Evolutionary conservation across 2,888 invertebrate species (phyloP), one percentile per base, ranked within the genome.

Genomic region (Barypeithes pellucidus): DNA sequence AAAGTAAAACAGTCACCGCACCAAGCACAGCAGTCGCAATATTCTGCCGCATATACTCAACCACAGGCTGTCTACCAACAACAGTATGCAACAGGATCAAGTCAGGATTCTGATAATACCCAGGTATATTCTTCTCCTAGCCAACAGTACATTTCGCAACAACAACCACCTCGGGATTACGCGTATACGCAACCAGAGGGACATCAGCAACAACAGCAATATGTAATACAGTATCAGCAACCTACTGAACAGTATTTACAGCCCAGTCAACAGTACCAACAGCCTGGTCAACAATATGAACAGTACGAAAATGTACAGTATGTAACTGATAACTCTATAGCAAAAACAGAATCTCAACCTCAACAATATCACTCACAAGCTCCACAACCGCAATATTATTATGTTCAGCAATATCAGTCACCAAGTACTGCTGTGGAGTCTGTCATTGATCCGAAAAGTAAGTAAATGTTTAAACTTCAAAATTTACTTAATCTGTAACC

Each of bases 361-460:
- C 47, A 47, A 16, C 47, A 47, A 11, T 47, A 29, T 29, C 77
- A 79, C 33, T 62, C 77, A 61, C 73, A 79, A 67, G 61, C 76
- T 62, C 70, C 63, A 16, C 59, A 62, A 41, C 79, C 80, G 43
- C 82, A 81, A 68, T 81, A 82, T 50, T 84, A 85, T 69, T 84
- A 83, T 61, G 82, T 84, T 7, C 84, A 83, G 14, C 82, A 84
- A 73, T 82, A 83, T 29, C 78, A 80, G 29, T 77, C 83, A 3
- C 79, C 84, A 3, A 82, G 82, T 33, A 83, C 80, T 67, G 77
- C 79, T 14, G 80, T 85, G 1, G 84, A 85, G 77, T 82, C 81
- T 39, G 79, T 84, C 3, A 80, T 84, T 4, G 84, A 84, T 75
- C 82, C 84, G 5, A 85, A 86, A 80, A 78, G 79, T 79, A 57